phyloP scores from a whole-genome alignment of 1,140 invertebrate species.

The Lycorma delicatula region DNA sequence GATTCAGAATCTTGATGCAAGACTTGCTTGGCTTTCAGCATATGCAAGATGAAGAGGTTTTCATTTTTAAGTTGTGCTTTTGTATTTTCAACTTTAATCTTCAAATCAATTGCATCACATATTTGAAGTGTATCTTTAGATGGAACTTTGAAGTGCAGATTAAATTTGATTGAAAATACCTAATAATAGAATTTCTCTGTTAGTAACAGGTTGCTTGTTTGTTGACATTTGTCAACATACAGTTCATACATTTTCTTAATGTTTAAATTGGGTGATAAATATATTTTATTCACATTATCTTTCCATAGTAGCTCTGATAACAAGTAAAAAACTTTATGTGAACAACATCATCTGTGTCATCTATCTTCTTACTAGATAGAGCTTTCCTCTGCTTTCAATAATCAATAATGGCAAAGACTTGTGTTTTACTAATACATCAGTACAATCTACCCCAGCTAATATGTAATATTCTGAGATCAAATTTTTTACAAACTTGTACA shows the following conservation, averaged over 20 bases:
- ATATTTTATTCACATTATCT: conserved; percentile 40
- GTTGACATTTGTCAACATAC: conserved; percentile 37
- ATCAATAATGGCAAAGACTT: conserved; percentile 7
- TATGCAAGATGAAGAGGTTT: conserved; percentile 22
- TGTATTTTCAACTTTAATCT: conserved; percentile 7
- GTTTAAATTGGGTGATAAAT: conserved; percentile 38
- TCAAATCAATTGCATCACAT: conserved; percentile 21
- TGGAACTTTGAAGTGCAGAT: conserved; percentile 40
- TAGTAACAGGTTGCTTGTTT: conserved; percentile 34
- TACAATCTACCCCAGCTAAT: conserved; percentile 10
- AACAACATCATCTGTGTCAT: conserved; percentile 3
- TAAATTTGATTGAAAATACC: conserved; percentile 41
- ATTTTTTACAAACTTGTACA: conserved; percentile 9
- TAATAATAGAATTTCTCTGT: conserved; percentile 44
- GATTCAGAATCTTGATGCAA: conserved; percentile 19
- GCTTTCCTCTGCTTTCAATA: conserved; percentile 9
- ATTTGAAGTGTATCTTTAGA: conserved; percentile 31
- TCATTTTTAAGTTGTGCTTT: conserved; percentile 18
- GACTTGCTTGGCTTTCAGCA: conserved; percentile 18
- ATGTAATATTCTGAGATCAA: conserved; percentile 5
- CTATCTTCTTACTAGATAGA: conserved; percentile 6
- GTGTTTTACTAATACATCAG: conserved; percentile 10
- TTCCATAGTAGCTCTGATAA: conserved; percentile 28
- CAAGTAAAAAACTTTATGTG: conserved; percentile 7
- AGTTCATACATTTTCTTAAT: conserved; percentile 42